Conservation (phyloP, 2,888 invertebrate genomes). For the Meloe dianella region DNA sequence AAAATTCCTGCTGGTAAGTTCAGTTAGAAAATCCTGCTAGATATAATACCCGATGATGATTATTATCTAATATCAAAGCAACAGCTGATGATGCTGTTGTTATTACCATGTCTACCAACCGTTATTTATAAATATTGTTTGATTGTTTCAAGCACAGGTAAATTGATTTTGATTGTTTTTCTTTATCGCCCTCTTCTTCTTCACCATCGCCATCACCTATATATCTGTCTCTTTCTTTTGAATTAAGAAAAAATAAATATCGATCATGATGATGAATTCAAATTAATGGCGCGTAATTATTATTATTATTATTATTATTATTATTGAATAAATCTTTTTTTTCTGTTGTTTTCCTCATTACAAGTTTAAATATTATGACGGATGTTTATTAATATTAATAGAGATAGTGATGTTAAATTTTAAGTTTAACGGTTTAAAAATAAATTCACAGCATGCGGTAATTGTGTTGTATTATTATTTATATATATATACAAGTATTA, state of each 20-base stretch:
- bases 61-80: background rate
- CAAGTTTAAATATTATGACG: conserved; percentile 1
- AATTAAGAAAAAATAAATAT: background rate
- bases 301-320: too few relatives aligned
- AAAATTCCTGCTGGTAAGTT: conserved; percentile 59
- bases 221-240: background rate
- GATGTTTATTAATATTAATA: conserved; percentile 11
- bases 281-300: conserved; percentile 2
- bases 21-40: background rate
- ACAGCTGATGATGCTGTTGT: conserved; percentile 14
- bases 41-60: background rate
- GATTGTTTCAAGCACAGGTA: background rate
- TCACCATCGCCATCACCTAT: background rate
- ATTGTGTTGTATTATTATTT: background rate
- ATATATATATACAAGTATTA: conserved; percentile 21
- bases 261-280: background rate
- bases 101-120: conserved; percentile 14
- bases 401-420: conserved; percentile 11
- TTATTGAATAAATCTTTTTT: background rate
- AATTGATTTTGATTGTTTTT: background rate
- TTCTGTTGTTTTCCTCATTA: background rate
- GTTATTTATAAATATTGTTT: conserved; percentile 10
- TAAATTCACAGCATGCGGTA: conserved; percentile 10
- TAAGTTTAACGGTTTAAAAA: conserved; percentile 6
- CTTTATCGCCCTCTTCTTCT: background rate